Conservation (phyloP, 1,140 invertebrate genomes). For the Drosophila lowei region DNA sequence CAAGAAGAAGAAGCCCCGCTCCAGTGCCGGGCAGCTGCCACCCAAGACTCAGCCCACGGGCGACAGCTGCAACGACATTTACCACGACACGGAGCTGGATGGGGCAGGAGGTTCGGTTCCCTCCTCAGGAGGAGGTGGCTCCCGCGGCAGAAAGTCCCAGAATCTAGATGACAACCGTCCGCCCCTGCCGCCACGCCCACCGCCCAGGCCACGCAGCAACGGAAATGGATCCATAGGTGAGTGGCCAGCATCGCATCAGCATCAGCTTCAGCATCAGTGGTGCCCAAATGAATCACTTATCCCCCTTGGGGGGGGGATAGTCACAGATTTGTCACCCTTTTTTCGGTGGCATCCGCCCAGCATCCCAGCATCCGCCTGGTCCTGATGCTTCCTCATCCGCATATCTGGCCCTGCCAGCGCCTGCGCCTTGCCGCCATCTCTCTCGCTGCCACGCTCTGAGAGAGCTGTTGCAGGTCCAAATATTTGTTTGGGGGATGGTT, state of each 20-base stretch:
- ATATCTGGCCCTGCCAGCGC: constrained; percentile 30
- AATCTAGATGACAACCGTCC: constrained; percentile 74
- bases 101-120: constrained; percentile 48
- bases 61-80: constrained; percentile 66
- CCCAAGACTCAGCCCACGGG: constrained; percentile 47
- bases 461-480: constrained; percentile 42
- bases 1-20: constrained; percentile 70
- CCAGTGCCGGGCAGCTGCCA: constrained; percentile 46
- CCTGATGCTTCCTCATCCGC: constrained; percentile 32
- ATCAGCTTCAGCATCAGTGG: constrained; percentile 3
- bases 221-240: constrained; percentile 68
- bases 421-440: constrained; percentile 37
- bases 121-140: constrained; percentile 24
- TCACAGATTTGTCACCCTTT: constrained; percentile 38
- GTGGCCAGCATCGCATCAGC: constrained; percentile 7
- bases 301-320: neutral
- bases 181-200: constrained; percentile 78
- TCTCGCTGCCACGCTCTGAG: constrained; percentile 12
- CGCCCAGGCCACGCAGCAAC: constrained; percentile 67
- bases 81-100: constrained; percentile 71
- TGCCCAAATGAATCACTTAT: constrained; percentile 27
- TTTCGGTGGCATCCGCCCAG: neutral
- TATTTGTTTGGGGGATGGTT: constrained; percentile 46
- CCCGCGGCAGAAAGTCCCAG: constrained; percentile 43
- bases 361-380: constrained; percentile 38